phyloP scores from a whole-genome alignment of 2,888 invertebrate genomes.

The Gastrophysa polygoni region DNA sequence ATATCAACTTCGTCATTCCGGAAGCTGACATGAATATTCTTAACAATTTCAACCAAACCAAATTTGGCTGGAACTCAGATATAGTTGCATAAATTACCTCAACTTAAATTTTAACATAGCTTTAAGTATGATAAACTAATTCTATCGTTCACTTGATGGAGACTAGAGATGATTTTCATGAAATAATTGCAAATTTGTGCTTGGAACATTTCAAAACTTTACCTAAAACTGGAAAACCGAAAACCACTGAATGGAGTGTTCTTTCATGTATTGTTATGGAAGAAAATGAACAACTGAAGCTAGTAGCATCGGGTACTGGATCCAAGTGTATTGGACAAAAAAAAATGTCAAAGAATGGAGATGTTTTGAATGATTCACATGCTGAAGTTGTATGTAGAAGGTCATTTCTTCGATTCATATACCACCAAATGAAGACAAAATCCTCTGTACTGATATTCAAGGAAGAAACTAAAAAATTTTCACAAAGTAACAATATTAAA shows the following conservation, averaged over 20 bases:
- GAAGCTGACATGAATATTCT: slow-evolving; percentile 62
- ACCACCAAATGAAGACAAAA: slow-evolving; percentile 60
- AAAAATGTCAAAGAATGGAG: slow-evolving; percentile 70
- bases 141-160: slow-evolving; percentile 22
- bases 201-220: slow-evolving; percentile 66
- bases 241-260: slow-evolving; percentile 80
- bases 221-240: slow-evolving; percentile 83
- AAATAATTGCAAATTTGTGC: slow-evolving; percentile 64
- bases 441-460: slow-evolving; percentile 38
- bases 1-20: slow-evolving; percentile 65
- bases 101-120: slow-evolving; percentile 14
- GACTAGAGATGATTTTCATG: slow-evolving; percentile 38
- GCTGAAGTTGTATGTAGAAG: slow-evolving; percentile 88
- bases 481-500: slow-evolving; percentile 61
- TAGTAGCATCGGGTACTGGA: slow-evolving; percentile 87
- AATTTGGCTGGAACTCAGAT: slow-evolving; percentile 67
- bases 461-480: slow-evolving; percentile 36
- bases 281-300: slow-evolving; percentile 57
- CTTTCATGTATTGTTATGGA: slow-evolving; percentile 73
- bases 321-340: slow-evolving; percentile 86
- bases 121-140: slow-evolving; percentile 15
- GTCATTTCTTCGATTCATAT: slow-evolving; percentile 78
- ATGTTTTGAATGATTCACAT: slow-evolving; percentile 86
- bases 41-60: slow-evolving; percentile 44
- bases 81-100: slow-evolving; percentile 55